Conservation (phyloP, 2,888 invertebrate species). For the Tromatobia lineatoria region DNA sequence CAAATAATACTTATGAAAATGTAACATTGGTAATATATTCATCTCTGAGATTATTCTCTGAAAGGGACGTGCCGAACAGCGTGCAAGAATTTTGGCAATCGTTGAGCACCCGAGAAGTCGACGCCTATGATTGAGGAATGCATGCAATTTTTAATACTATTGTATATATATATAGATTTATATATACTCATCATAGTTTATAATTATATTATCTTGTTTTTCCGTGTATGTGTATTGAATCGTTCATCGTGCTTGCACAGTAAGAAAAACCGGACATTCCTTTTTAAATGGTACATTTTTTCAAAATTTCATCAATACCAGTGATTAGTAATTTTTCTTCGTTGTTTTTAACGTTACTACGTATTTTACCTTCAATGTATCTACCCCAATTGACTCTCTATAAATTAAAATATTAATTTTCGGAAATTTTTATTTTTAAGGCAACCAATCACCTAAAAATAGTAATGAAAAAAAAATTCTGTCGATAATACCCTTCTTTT, state of each 20-base stretch:
- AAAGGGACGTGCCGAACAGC: slow-evolving; percentile 70
- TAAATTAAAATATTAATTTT: background rate
- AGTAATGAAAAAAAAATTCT: too few relatives aligned
- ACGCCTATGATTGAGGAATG: slow-evolving; percentile 71
- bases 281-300: background rate
- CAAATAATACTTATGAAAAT: slow-evolving; percentile 62
- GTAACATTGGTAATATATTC: slow-evolving; percentile 42
- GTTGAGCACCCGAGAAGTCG: slow-evolving; percentile 71
- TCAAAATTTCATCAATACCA: background rate
- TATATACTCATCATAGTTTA: slow-evolving; percentile 14
- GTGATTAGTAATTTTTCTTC: background rate
- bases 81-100: slow-evolving; percentile 74
- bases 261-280: background rate
- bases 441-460: too few relatives aligned
- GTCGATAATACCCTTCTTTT: too few relatives aligned
- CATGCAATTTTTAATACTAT: slow-evolving; percentile 78
- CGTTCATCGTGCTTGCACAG: background rate
- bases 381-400: background rate
- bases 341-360: background rate
- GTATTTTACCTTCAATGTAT: background rate
- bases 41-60: slow-evolving; percentile 35
- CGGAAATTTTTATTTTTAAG: too few relatives aligned
- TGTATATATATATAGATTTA: slow-evolving; percentile 11
- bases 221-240: slow-evolving; percentile 23
- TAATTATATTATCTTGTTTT: slow-evolving; percentile 22